Evolutionary conservation across 2,888 invertebrate genomes (phyloP).

Genomic region (Laspeyria flexula): DNA sequence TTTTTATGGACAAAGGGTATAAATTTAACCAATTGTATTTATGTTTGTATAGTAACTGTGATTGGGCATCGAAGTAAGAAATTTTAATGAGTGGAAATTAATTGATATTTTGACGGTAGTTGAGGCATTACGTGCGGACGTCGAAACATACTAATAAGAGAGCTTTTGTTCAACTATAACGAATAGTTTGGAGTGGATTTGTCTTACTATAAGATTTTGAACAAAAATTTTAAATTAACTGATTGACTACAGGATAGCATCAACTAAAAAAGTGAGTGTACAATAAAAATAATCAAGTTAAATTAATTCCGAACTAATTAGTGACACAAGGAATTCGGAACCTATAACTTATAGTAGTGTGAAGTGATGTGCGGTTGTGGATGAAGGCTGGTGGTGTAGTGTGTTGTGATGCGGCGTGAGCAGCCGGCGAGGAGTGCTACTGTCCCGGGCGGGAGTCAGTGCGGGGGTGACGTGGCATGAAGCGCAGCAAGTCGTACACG

Average conservation of each 20-base stretch:
- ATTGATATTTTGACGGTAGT: conserved; percentile 71
- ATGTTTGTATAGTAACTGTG: conserved; percentile 25
- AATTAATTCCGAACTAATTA: not conserved
- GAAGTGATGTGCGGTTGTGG: not conserved
- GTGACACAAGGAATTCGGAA: too few species aligned
- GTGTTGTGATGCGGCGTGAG: conserved; percentile 9
- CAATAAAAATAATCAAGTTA: not conserved
- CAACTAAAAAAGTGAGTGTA: too few species aligned
- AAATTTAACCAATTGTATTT: conserved; percentile 11
- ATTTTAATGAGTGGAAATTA: conserved; percentile 70
- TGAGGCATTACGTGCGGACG: conserved; percentile 43
- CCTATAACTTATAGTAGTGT: not conserved
- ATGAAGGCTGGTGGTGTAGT: not conserved
- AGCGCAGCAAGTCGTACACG: conserved; percentile 81
- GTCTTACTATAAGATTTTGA: not conserved
- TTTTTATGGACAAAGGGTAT: conserved; percentile 15
- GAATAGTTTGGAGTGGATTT: conserved; percentile 31
- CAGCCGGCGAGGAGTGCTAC: conserved; percentile 12
- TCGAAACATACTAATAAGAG: conserved; percentile 51
- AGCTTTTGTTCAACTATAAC: conserved; percentile 30
- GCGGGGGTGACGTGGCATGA: conserved; percentile 54
- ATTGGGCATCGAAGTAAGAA: conserved; percentile 52
- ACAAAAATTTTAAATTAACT: not conserved
- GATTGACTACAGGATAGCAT: not conserved
- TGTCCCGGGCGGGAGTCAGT: conserved; percentile 2